phyloP scores from a whole-genome alignment of 2,888 invertebrate genomes.

The Polylopha cassiicola region DNA sequence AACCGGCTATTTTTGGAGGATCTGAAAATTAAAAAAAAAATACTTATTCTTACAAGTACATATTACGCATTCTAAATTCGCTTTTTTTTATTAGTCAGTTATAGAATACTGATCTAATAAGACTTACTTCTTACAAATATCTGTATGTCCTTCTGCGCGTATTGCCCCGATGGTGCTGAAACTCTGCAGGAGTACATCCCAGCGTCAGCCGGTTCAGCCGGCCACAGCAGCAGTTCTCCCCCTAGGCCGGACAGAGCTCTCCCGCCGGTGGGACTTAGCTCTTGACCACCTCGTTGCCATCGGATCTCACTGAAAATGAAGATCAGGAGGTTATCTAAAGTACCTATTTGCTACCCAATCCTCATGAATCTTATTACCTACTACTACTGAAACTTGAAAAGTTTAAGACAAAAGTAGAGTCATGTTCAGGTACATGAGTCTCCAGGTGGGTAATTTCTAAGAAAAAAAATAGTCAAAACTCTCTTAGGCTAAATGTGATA shows the following conservation, averaged over 20 bases:
- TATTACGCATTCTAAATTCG: neutral
- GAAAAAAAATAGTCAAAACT: neutral
- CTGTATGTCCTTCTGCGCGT: conserved; percentile 84
- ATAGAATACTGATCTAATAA: neutral
- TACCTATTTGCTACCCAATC: too few relatives aligned
- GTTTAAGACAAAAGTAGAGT: too few relatives aligned
- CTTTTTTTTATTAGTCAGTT: too few relatives aligned
- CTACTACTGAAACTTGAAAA: too few relatives aligned
- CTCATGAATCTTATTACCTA: too few relatives aligned
- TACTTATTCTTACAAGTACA: conserved; percentile 3
- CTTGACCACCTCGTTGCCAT: conserved; percentile 63
- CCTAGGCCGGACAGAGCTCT: conserved; percentile 46
- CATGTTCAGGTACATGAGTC: too few relatives aligned
- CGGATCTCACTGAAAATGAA: conserved; percentile 53
- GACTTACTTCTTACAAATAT: conserved; percentile 84
- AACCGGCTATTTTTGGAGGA: conserved; percentile 91
- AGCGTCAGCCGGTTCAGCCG: conserved; percentile 80
- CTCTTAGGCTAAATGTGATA: conserved; percentile 1
- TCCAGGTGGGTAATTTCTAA: neutral
- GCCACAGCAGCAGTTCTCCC: conserved; percentile 71
- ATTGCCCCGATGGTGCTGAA: conserved; percentile 83
- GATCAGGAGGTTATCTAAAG: neutral
- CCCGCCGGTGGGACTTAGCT: conserved; percentile 43
- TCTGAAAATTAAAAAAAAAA: conserved; percentile 54
- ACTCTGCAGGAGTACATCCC: conserved; percentile 89